Conservation (phyloP, 2,888 invertebrate species). For the Trichopoda pennipes region DNA sequence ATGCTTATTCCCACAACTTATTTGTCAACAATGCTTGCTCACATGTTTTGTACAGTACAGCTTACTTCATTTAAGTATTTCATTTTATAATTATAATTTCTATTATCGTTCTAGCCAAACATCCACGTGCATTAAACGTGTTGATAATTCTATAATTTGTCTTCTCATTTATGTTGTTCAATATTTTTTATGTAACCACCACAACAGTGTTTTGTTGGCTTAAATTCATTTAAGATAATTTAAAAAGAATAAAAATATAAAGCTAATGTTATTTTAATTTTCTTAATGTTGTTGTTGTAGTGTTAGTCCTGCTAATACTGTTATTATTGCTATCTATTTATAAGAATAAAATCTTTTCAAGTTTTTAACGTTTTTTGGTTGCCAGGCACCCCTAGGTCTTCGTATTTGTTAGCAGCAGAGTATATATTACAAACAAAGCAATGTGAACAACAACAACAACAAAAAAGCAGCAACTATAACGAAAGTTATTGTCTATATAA, state of each 20-base stretch:
- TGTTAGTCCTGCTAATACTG: slow-evolving; percentile 2
- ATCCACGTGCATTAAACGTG: too few species aligned
- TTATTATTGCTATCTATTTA: slow-evolving; percentile 10
- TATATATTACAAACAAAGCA: slow-evolving; percentile 12
- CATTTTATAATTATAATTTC: too few species aligned
- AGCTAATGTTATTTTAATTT: slow-evolving; percentile 24
- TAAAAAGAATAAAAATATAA: slow-evolving; percentile 18
- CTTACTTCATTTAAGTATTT: too few species aligned
- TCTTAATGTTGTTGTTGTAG: background rate
- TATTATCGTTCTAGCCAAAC: too few species aligned
- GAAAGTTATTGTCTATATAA: slow-evolving; percentile 43
- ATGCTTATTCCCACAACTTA: too few species aligned
- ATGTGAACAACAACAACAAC: slow-evolving; percentile 11
- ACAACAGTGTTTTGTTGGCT: background rate
- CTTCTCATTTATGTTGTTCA: background rate
- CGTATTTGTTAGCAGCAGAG: slow-evolving; percentile 13
- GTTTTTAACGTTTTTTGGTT: slow-evolving; percentile 30
- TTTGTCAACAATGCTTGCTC: too few species aligned
- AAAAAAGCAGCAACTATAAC: slow-evolving; percentile 5
- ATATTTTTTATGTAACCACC: background rate
- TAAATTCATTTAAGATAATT: slow-evolving; percentile 26
- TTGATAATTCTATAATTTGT: background rate
- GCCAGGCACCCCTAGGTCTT: slow-evolving; percentile 32
- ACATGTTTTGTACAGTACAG: too few species aligned
- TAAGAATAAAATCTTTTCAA: slow-evolving; percentile 27